Evolutionary conservation across 2,888 invertebrate genomes (phyloP), one percentile per base, ranked within the genome.

Genomic region (Carcina quercana): DNA sequence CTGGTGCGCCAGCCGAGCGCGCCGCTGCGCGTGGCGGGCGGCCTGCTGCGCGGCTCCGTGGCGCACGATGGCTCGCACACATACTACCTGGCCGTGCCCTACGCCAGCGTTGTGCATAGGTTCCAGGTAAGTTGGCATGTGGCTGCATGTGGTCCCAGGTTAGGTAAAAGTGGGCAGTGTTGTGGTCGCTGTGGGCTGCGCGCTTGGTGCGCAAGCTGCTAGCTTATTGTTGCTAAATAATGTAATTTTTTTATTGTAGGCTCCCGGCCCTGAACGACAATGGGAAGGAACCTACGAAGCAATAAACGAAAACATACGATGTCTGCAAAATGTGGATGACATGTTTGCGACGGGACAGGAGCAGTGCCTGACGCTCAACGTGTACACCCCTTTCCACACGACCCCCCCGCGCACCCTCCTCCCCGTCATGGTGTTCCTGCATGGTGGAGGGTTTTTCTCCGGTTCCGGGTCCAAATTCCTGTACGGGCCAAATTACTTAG

Each of bases 361-460:
- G 25, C 51, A 79, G 28, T 82, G 82, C 32, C 50, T 79, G 3
- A 50, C 44, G 2, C 52, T 80, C 3, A 78, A 82, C 21, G 59
- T 83, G 0, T 68, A 59, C 38, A 67, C 70, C 0, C 78, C 82
- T 2, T 22, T 62, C 1, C 46, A 60, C 12, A 37, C 49, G 0
- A 12, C 31, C 1, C 21, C 44, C 0, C n/a, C n/a, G n/a, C 36
- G 41, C 2, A 43, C 48, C 3, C 50, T 44, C 4, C 47, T 74
- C 10, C 73, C 80, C 1, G 76, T 80, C 6, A 80, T 82, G 80
- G 58, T 72, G 3, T 79, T 59, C 34, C 59, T 82, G 2, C 82
- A 82, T 15, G 82, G 82, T 4, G 82, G 82, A 35, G 80, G 70
- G 0, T 83, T 55, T 40, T 70, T 59, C 19, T 49, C 63, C 26